Conservation (phyloP, 2,113 vertebrate species). For the Sylvietta virens region DNA sequence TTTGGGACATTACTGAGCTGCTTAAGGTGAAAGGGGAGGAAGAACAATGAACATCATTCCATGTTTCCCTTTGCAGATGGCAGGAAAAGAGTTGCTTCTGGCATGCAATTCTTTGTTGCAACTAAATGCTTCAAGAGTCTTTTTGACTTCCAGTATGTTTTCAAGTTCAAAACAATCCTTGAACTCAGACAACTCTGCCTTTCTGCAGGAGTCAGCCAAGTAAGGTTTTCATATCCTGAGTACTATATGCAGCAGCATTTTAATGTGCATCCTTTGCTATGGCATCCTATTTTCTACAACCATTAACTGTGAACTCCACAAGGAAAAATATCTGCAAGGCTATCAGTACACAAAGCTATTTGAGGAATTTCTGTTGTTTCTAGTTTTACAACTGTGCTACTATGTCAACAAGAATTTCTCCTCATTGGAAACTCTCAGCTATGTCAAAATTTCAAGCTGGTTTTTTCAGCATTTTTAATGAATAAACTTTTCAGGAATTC, state of each 20-base stretch:
- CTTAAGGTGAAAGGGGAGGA: not conserved
- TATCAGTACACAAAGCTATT: not conserved
- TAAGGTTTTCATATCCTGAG: not conserved
- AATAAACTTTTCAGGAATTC: not conserved
- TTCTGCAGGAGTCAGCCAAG: not conserved
- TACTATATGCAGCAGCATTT: not conserved
- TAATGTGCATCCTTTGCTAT: not conserved
- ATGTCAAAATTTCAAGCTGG: not conserved
- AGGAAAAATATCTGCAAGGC: not conserved
- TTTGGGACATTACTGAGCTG: not conserved
- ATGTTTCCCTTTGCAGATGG: not conserved
- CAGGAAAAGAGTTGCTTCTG: not conserved
- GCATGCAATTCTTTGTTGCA: not conserved
- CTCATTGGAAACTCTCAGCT: not conserved
- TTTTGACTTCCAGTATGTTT: not conserved
- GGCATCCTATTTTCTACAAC: not conserved
- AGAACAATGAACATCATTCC: not conserved
- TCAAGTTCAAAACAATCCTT: not conserved
- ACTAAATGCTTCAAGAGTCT: not conserved
- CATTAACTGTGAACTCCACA: not conserved
- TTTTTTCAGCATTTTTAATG: not conserved
- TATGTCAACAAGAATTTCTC: not conserved
- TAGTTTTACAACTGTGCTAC: not conserved
- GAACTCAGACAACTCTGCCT: not conserved
- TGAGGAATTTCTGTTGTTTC: not conserved